Evolutionary conservation across 2,113 vertebrate genomes (phyloP), one percentile per base, ranked within the genome.

Genomic region (Mus spicilegus): DNA sequence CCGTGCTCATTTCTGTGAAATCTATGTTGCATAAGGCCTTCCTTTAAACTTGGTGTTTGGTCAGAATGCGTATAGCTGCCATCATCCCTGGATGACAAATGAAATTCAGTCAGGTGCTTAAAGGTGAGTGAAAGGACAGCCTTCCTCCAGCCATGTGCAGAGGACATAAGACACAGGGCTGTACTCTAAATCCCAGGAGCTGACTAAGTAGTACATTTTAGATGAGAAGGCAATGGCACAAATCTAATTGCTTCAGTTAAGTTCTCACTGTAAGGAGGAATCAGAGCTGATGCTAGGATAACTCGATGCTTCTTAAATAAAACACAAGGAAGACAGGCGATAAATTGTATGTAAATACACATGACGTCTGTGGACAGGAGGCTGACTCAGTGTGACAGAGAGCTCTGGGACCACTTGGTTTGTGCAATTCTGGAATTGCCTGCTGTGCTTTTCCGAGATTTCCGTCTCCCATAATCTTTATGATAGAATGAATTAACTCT

Each of bases 271-370:
- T 56, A 46, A 22, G 80, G 46, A n/a, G 14, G 30, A 36, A 49
- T 91, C 56, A 51, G 51, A 54, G 28, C 51, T 14, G 26, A 19
- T 16, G 51, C 56, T 39, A 7, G 0, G 8, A 93, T 69, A 20
- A 49, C n/a, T 58, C 30, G 2, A n/a, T n/a, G 80, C 81, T 80
- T 85, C 19, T 28, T 39, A 93, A 69, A 76, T 76, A 77, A 94
- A 96, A 75, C 72, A 77, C 46, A 95, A 88, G 28, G 81, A 92
- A 86, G 76, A 36, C 54, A 86, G 76, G 30, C 54, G 6, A 7
- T 89, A 67, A 5, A 51, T 69, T 87, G 42, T 72, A 77, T 22
- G 20, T 49, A 30, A 87, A 19, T 24, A 87, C 89, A 42, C 4
- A n/a, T 28, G 4, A 4, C 39, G 11, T 8, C 80, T 70, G 20